Evolutionary conservation across 2,797 vertebrate species (phyloP), one percentile per base, ranked within the genome.

Genomic region (Leptodactylus fallax): DNA sequence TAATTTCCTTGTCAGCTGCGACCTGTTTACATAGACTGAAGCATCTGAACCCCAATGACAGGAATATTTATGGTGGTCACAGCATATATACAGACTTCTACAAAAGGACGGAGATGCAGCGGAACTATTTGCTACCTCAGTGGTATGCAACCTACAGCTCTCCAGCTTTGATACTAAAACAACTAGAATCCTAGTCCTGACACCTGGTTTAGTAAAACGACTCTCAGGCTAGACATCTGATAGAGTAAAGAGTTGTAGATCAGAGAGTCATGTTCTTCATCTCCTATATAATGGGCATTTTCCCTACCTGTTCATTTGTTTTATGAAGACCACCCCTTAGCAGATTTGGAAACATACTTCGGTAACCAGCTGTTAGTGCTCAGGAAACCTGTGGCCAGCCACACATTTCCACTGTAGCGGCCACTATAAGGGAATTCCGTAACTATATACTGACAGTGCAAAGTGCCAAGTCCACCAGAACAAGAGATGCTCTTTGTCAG

Each of bases 1-100:
- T 86, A 86, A 89, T 89, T 89, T 89, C 88, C 88, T 89, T 83
- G 85, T 89, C 88, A 86, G 88, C 88, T 89, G 88, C 72, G 61
- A 86, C 88, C 80, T 89, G 88, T 89, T 89, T 89, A 89, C 79
- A 89, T 58, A 89, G 80, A 81, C 67, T 58, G 79, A 67, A 86
- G 72, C 79, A 77, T 78, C 72, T 79, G 88, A 82, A 71, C 80
- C 88, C 79, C 77, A 89, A 89, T 86, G 88, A 89, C 88, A 89
- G 79, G 27, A 47, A 89, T 83, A 89, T 89, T 89, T 86, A 89
- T 83, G 72, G 72, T 53, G 7, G 55, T 78, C 65, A 36, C 84
- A 51, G 84, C 25, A 23, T 63, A 86, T 55, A 56, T 56, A 71
- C 79, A 78, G 55, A 53, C 83, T 36, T 47, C 45, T 65, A n/a